Evolutionary conservation across 2,797 vertebrate species (phyloP), one percentile per base, ranked within the genome.

Genomic region (Halcyon badia): DNA sequence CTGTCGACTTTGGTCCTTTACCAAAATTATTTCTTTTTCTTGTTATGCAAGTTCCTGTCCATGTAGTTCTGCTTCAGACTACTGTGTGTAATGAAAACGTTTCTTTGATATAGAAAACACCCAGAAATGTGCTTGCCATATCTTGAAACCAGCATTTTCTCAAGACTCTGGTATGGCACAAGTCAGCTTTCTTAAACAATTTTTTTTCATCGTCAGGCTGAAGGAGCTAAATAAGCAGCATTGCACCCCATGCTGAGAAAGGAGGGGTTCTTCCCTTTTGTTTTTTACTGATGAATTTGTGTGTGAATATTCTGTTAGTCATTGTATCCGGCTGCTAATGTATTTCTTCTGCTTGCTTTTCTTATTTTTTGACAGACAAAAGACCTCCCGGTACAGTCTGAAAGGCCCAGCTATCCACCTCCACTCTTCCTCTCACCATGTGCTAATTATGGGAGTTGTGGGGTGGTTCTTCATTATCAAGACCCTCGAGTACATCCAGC

Each of bases 351-450:
- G 11, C 13, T 57, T 73, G 10, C 9, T 58, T 54, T 19, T 31
- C 30, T 37, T 48, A 4, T 22, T 48, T 93, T 68, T 35, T 62
- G 52, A 11, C 85, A 97, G 97, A 83, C 42, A 12, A 96, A 96
- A 89, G 85, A 64, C 10, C 33, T 90, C 20, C 80, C 17, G 2
- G 82, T 28, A 28, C 41, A 82, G 21, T 37, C 78, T 52, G 96
- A 91, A 75, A 79, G 22, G 61, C 18, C 39, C 42, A 72, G 17
- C 24, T 95, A 35, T 64, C 86, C 89, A 80, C 65, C 95, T 44
- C 96, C 97, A 8, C 65, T 96, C 35, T 81, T 86, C 49, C 58
- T 95, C 25, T 87, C 95, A 17, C 84, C 87, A 0, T 97, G 94
- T 64, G 77, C 79, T 72, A 90, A 5, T 62, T 91, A 89, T 19